phyloP scores from a whole-genome alignment of 2,888 invertebrate genomes.

The Branchipolynoe longqiensis region DNA sequence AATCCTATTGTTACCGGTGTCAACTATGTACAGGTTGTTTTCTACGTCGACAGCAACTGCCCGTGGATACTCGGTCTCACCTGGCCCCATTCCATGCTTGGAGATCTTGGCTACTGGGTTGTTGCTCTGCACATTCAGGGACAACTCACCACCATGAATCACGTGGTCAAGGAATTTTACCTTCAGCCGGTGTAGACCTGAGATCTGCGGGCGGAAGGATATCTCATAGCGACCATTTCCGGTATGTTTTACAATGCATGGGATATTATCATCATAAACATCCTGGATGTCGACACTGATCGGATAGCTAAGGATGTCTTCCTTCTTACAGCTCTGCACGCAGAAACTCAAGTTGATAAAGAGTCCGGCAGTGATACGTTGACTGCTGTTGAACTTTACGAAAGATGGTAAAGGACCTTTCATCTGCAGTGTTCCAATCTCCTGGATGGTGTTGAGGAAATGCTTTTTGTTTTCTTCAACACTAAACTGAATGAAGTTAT shows the following conservation, averaged over 20 bases:
- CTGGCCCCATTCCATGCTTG: conserved; percentile 57
- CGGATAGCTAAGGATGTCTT: conserved; percentile 62
- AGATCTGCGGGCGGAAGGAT: conserved; percentile 66
- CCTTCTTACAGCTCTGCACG: conserved; percentile 60
- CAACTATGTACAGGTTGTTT: conserved; percentile 66
- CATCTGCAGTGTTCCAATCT: conserved; percentile 58
- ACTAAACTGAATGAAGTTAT: conserved; percentile 62
- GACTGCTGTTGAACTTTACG: conserved; percentile 55
- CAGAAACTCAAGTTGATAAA: conserved; percentile 61
- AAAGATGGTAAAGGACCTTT: conserved; percentile 59
- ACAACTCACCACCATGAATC: conserved; percentile 59
- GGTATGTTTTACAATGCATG: conserved; percentile 57
- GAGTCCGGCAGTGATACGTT: conserved; percentile 61
- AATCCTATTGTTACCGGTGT: conserved; percentile 68
- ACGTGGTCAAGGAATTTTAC: conserved; percentile 64
- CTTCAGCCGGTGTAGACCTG: conserved; percentile 64
- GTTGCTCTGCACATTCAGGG: conserved; percentile 67
- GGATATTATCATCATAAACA: conserved; percentile 64
- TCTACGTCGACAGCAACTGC: conserved; percentile 65
- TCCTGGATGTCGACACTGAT: conserved; percentile 65
- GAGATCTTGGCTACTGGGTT: conserved; percentile 66
- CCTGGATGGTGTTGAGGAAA: conserved; percentile 42
- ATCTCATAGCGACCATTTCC: conserved; percentile 65
- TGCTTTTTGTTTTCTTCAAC: conserved; percentile 57
- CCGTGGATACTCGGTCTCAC: conserved; percentile 66